Evolutionary conservation across 2,888 invertebrate species (phyloP).

Genomic region (Lasioglossum marginatum): DNA sequence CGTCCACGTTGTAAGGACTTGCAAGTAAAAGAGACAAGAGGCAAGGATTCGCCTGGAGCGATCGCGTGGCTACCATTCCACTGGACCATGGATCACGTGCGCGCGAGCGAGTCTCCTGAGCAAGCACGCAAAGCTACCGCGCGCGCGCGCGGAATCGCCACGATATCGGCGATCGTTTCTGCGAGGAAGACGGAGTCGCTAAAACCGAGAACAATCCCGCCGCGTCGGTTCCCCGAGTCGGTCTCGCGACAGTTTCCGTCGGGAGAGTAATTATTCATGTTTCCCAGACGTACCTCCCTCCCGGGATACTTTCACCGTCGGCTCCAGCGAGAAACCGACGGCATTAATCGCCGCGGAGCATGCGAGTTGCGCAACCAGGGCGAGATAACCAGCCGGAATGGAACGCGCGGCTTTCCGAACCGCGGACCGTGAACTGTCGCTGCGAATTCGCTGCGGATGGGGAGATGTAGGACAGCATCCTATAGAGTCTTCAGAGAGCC

Average conservation of each 20-base stretch:
- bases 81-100: slow-evolving; percentile 68
- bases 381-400: slow-evolving; percentile 12
- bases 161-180: slow-evolving; percentile 46
- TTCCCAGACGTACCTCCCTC: neutral
- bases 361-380: slow-evolving; percentile 2
- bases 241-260: neutral
- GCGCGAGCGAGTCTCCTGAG: slow-evolving; percentile 58
- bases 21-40: slow-evolving; percentile 51
- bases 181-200: slow-evolving; percentile 44
- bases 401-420: neutral
- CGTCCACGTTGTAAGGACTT: slow-evolving; percentile 43
- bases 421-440: neutral
- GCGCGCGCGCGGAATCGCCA: slow-evolving; percentile 47
- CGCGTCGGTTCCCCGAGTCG: neutral
- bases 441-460: neutral
- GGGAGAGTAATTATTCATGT: slow-evolving; percentile 51
- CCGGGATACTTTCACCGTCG: slow-evolving; percentile 3
- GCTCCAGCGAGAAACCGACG: neutral
- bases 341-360: slow-evolving; percentile 12
- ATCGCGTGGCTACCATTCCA: slow-evolving; percentile 79
- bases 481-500: neutral
- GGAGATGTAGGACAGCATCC: neutral
- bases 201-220: neutral
- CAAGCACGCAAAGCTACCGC: slow-evolving; percentile 67
- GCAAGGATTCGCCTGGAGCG: slow-evolving; percentile 78